A percentile compares a stretch with the other conserved stretches of the same genome.
Evolutionary conservation across 2,888 invertebrate genomes (phyloP).

Genomic region (Phasia obesa): DNA sequence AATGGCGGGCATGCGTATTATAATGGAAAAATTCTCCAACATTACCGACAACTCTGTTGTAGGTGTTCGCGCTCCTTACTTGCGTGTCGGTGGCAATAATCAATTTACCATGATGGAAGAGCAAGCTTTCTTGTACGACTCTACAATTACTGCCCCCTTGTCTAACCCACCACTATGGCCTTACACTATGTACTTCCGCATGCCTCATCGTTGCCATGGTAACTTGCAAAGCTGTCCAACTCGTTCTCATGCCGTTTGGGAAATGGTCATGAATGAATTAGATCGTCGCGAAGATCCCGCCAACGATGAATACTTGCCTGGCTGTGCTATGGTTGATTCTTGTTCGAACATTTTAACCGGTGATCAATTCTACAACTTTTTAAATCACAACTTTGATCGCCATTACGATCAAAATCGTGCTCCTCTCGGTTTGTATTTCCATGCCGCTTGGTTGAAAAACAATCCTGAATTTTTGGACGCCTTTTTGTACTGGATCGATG

Average conservation of each 20-base stretch:
- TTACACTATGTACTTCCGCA: conserved; percentile 98
- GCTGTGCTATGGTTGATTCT: conserved; percentile 97
- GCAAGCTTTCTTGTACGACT: conserved; percentile 96
- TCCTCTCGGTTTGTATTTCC: conserved; percentile 94
- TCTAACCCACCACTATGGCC: conserved; percentile 98
- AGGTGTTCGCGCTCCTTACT: conserved; percentile 94
- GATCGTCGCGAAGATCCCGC: conserved; percentile 95
- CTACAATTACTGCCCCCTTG: conserved; percentile 95
- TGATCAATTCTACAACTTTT: conserved; percentile 96
- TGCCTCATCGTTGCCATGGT: conserved; percentile 97
- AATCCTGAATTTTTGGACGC: conserved; percentile 96
- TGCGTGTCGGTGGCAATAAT: conserved; percentile 96
- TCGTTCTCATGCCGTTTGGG: conserved; percentile 96
- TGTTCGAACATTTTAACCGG: conserved; percentile 96
- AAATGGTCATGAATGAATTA: conserved; percentile 97
- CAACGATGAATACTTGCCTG: conserved; percentile 94
- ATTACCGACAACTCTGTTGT: conserved; percentile 95
- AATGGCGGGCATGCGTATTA: conserved; percentile 96
- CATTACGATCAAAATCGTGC: conserved; percentile 95
- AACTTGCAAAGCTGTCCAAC: conserved; percentile 96
- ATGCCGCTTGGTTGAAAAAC: conserved; percentile 96
- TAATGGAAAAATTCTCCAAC: conserved; percentile 94
- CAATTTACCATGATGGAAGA: conserved; percentile 99
- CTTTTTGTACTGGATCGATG: conserved; percentile 96
- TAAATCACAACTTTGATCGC: conserved; percentile 96